Evolutionary conservation across 2,797 vertebrate genomes (phyloP).

Genomic region (Danio choprae): DNA sequence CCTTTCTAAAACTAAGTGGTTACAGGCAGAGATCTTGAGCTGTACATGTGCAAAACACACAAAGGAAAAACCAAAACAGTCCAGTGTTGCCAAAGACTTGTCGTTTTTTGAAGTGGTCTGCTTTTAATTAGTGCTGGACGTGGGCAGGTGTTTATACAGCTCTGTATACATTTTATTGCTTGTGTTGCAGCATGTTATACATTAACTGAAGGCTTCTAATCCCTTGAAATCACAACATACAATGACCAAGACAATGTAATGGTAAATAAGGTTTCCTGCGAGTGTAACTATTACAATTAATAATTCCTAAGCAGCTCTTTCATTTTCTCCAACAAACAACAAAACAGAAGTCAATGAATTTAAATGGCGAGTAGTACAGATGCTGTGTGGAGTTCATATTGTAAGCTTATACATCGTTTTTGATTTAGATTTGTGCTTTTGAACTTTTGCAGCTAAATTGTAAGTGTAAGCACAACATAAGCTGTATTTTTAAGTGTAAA

Average conservation of each 20-base stretch:
- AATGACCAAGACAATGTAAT: not conserved
- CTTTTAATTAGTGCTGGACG: slow-evolving; percentile 13
- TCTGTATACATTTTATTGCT: slow-evolving; percentile 9
- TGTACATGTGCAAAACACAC: slow-evolving; percentile 2
- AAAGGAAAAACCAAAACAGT: not conserved
- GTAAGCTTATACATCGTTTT: not conserved
- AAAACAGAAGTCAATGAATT: not conserved
- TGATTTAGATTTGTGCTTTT: not conserved
- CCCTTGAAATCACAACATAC: not conserved
- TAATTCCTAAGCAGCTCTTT: not conserved
- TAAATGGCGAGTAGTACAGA: not conserved
- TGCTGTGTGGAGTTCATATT: not conserved
- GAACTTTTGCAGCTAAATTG: not conserved
- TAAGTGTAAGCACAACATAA: too few relatives aligned
- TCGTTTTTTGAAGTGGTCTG: not conserved
- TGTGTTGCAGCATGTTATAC: slow-evolving; percentile 8
- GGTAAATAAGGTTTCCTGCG: not conserved
- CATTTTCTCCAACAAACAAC: not conserved
- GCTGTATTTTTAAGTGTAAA: too few relatives aligned
- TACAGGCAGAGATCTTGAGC: slow-evolving; percentile 1
- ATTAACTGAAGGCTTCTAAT: not conserved
- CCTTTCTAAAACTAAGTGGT: slow-evolving; percentile 18
- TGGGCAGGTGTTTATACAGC: slow-evolving; percentile 29
- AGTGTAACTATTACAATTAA: not conserved
- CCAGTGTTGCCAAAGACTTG: slow-evolving; percentile 11